These are phyloP conservation scores for Brotula barbata DNA, from an alignment of 2,797 vertebrate genomes.

Conservation along the genomic window DNA sequence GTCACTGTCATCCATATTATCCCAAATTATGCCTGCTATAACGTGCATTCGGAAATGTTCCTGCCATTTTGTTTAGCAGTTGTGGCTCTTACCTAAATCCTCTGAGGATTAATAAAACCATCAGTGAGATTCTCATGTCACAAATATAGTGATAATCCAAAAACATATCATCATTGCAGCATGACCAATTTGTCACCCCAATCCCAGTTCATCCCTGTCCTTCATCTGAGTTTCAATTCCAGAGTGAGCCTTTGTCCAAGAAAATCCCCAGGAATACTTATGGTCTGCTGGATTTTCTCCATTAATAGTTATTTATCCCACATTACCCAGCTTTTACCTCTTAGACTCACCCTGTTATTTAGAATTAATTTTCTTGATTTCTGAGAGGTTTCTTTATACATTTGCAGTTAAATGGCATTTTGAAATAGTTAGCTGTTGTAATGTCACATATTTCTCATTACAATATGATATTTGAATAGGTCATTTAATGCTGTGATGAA, in stretches of 20 bases:
- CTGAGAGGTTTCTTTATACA: neutral
- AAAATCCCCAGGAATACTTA: slow-evolving; percentile 13
- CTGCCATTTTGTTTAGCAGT: slow-evolving; percentile 29
- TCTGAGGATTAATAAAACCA: slow-evolving; percentile 61
- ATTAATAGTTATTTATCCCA: slow-evolving; percentile 13
- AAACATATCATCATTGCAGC: slow-evolving; percentile 40
- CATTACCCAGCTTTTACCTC: too few relatives aligned
- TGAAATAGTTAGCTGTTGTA: too few relatives aligned
- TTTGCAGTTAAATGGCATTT: too few relatives aligned
- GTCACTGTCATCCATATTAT: neutral
- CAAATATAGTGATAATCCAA: slow-evolving; percentile 63
- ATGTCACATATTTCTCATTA: too few relatives aligned
- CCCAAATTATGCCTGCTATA: slow-evolving; percentile 16
- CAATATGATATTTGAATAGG: too few relatives aligned
- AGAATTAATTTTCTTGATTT: neutral
- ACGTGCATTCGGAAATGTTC: slow-evolving; percentile 23
- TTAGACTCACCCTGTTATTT: neutral
- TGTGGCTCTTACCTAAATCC: slow-evolving; percentile 55
- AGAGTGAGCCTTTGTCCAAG: slow-evolving; percentile 20
- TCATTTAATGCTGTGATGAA: too few relatives aligned
- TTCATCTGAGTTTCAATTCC: slow-evolving; percentile 19
- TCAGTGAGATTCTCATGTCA: slow-evolving; percentile 61
- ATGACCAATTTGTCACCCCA: slow-evolving; percentile 13
- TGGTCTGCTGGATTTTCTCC: slow-evolving; percentile 26
- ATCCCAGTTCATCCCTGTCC: slow-evolving; percentile 20